These are phyloP conservation scores for Scaptodrosophila latifasciaeformis DNA, from an alignment of 2,888 invertebrate genomes.

Conservation along the genomic window DNA sequence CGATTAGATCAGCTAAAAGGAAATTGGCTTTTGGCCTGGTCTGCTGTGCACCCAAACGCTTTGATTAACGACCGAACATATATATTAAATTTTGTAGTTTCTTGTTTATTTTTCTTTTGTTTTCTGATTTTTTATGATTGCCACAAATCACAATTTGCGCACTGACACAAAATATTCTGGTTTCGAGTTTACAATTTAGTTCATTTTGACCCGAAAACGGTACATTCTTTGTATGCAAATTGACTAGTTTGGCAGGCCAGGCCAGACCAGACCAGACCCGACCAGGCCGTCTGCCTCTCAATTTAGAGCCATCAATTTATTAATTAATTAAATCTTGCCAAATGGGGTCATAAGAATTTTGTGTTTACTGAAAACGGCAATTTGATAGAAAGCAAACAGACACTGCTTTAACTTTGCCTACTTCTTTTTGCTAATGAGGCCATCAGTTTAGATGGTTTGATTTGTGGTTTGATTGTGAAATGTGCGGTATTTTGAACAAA, in stretches of 20 bases:
- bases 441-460: conserved; percentile 17
- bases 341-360: conserved; percentile 37
- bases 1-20: conserved; percentile 35
- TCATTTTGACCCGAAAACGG: neutral
- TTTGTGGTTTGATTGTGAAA: neutral
- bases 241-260: conserved; percentile 6
- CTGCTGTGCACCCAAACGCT: too few species aligned
- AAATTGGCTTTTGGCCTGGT: too few species aligned
- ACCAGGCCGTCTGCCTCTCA: conserved; percentile 22
- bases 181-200: conserved; percentile 9
- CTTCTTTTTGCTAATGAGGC: conserved; percentile 30
- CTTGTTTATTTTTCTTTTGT: conserved; percentile 6
- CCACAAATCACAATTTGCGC: neutral
- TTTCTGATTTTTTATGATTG: conserved; percentile 5
- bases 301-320: conserved; percentile 23
- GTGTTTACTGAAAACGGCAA: neutral
- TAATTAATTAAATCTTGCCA: conserved; percentile 45
- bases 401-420: too few species aligned
- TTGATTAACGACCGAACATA: conserved; percentile 21
- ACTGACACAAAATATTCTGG: conserved; percentile 27
- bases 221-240: conserved; percentile 37
- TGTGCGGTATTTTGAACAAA: conserved; percentile 11
- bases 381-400: too few species aligned
- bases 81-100: neutral
- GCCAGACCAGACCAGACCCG: conserved; percentile 16